Conservation (phyloP, 2,888 invertebrate genomes). For the Xylota sylvarum region DNA sequence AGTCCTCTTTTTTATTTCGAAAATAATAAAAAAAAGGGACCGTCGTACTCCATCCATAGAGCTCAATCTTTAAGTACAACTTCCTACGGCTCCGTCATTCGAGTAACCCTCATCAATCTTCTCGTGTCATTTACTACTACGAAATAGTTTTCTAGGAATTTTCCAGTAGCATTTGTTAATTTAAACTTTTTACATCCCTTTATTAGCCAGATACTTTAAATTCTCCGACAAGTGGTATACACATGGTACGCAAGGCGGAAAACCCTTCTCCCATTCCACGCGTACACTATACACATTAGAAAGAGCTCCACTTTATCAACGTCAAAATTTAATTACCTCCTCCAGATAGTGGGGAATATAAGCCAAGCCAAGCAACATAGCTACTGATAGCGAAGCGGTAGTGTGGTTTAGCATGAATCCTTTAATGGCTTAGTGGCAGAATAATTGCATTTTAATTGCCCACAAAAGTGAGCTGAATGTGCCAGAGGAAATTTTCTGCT, state of each 20-base stretch:
- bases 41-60: too few species aligned
- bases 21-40: too few species aligned
- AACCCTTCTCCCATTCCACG: constrained; percentile 13
- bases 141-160: constrained; percentile 51
- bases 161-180: constrained; percentile 62
- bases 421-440: constrained; percentile 73
- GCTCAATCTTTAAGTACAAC: neutral
- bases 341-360: constrained; percentile 47
- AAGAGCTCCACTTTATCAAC: constrained; percentile 70
- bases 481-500: constrained; percentile 41
- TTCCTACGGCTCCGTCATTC: neutral
- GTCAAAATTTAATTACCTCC: constrained; percentile 76
- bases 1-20: too few species aligned
- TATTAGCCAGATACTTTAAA: constrained; percentile 67
- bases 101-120: constrained; percentile 53
- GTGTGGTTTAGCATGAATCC: constrained; percentile 57
- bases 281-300: constrained; percentile 39
- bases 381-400: constrained; percentile 44
- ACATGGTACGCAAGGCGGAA: constrained; percentile 31
- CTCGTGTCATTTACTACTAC: constrained; percentile 31
- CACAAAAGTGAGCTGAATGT: constrained; percentile 71
- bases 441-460: constrained; percentile 77
- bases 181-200: constrained; percentile 67
- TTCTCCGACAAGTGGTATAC: constrained; percentile 50
- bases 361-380: constrained; percentile 33